Conservation (phyloP, 2,888 invertebrate genomes). For the Ommatoiulus sabulosus region DNA sequence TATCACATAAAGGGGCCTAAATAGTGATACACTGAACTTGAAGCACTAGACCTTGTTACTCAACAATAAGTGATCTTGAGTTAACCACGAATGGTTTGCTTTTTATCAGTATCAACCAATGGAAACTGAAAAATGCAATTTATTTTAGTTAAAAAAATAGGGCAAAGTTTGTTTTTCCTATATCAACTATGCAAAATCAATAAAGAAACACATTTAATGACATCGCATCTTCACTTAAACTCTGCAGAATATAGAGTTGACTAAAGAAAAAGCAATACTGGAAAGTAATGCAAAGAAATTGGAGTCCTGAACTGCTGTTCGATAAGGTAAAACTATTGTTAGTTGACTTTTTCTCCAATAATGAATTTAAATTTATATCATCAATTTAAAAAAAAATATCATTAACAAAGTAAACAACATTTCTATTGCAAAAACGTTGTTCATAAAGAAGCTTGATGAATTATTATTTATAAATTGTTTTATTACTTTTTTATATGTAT, state of each 20-base stretch:
- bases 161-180: background rate
- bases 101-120: background rate
- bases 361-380: too few species aligned
- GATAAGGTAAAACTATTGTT: slow-evolving; percentile 3
- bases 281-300: background rate
- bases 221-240: background rate
- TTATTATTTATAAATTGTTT: too few species aligned
- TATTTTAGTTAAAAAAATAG: background rate
- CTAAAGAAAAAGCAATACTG: background rate
- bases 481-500: too few species aligned
- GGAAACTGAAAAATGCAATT: background rate
- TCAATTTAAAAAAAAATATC: too few species aligned
- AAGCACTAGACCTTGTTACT: background rate
- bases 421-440: too few species aligned
- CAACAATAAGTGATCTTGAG: background rate
- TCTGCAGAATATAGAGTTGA: background rate
- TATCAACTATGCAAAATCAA: background rate
- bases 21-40: background rate
- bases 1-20: background rate
- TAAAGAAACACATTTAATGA: background rate
- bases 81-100: background rate
- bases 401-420: too few species aligned
- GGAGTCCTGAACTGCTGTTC: background rate
- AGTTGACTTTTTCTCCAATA: background rate
- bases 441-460: too few species aligned